phyloP scores from a whole-genome alignment of 2,888 invertebrate genomes.

The Eupithecia inturbata region DNA sequence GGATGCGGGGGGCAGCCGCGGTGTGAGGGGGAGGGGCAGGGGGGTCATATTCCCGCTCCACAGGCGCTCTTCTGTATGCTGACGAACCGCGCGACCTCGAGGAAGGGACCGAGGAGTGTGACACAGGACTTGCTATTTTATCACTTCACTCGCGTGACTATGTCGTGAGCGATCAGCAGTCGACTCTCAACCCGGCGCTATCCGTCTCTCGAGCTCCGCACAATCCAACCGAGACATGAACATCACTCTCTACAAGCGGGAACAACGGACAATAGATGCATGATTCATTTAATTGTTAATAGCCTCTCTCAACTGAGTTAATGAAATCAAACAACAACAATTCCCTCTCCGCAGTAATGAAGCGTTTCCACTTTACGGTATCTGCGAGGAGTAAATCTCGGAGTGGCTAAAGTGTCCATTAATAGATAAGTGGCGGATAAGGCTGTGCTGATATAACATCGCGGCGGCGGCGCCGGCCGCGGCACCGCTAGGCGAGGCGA shows the following conservation, averaged over 20 bases:
- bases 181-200: too few species aligned
- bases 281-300: background rate
- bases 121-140: too few species aligned
- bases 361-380: slow-evolving; percentile 22
- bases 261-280: background rate
- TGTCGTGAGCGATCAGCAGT: too few species aligned
- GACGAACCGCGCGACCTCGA: too few species aligned
- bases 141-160: too few species aligned
- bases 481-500: background rate
- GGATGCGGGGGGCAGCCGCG: too few species aligned
- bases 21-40: too few species aligned
- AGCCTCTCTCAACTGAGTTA: background rate
- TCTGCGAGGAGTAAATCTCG: slow-evolving; percentile 26
- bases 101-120: too few species aligned
- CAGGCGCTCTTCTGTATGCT: too few species aligned
- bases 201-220: too few species aligned
- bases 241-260: background rate
- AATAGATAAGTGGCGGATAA: slow-evolving; percentile 31
- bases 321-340: slow-evolving; percentile 5
- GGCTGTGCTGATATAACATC: background rate
- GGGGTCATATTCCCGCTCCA: too few species aligned
- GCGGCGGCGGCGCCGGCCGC: background rate
- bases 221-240: background rate
- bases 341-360: slow-evolving; percentile 19
- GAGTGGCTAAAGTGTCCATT: slow-evolving; percentile 27